Conservation (phyloP, 2,113 vertebrate genomes). For the Erpornis zantholeuca region DNA sequence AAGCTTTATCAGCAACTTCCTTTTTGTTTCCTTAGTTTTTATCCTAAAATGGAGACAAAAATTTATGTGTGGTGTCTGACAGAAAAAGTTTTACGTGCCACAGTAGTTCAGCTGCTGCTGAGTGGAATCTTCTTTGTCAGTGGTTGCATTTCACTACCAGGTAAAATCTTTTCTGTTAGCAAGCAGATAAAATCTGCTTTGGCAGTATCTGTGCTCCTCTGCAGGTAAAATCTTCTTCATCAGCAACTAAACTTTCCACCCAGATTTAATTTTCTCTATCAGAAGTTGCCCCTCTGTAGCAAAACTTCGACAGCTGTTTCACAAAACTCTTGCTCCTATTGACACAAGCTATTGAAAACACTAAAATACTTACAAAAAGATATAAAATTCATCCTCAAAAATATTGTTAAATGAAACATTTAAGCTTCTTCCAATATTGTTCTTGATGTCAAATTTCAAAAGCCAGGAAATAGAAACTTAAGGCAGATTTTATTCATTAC, state of each 20-base stretch:
- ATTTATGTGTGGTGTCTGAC: background rate
- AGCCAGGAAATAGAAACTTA: background rate
- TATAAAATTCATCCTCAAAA: background rate
- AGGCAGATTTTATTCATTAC: background rate
- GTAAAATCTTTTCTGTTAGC: conserved; percentile 23
- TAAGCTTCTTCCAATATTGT: background rate
- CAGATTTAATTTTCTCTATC: background rate
- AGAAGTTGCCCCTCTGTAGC: conserved; percentile 5
- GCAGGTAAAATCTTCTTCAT: conserved; percentile 23
- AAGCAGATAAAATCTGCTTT: conserved; percentile 31
- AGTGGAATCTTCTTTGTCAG: conserved; percentile 20
- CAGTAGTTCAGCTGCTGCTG: background rate
- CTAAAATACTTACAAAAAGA: background rate
- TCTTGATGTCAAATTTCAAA: background rate
- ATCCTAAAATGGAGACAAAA: background rate
- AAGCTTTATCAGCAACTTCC: background rate
- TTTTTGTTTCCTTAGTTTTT: background rate
- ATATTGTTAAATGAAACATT: background rate
- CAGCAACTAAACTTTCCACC: conserved; percentile 11
- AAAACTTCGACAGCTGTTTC: conserved; percentile 23
- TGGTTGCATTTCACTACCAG: conserved; percentile 13
- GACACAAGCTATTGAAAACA: background rate
- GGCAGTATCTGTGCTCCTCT: background rate
- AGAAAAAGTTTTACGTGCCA: conserved; percentile 16
- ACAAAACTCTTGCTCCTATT: background rate